Percentiles rank a stretch among this genome's conserved stretches.
phyloP scores from a whole-genome alignment of 2,113 vertebrate genomes.

The Microcebus jonahi region DNA sequence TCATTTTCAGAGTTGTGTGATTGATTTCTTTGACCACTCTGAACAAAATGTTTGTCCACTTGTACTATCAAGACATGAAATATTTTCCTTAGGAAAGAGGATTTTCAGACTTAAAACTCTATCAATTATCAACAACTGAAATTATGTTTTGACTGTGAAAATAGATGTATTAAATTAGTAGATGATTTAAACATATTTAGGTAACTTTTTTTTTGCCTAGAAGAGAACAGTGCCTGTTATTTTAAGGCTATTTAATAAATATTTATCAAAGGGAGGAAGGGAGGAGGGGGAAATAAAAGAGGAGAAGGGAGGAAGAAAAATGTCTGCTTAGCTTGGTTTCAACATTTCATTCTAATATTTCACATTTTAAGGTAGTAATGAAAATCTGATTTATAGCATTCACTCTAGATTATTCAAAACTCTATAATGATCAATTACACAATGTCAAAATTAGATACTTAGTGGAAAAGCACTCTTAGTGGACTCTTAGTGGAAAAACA shows the following conservation, averaged over 20 bases:
- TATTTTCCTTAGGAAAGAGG: background rate
- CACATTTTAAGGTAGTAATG: background rate
- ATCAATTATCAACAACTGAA: background rate
- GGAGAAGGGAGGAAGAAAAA: background rate
- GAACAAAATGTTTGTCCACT: background rate
- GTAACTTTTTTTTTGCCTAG: background rate
- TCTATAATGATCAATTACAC: constrained; percentile 21
- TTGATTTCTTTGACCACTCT: background rate
- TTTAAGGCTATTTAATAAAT: background rate
- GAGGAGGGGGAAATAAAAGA: background rate
- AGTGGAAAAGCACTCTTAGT: background rate
- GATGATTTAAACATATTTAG: background rate
- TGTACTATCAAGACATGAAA: background rate
- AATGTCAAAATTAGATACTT: constrained; percentile 59
- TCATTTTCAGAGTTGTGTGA: constrained; percentile 23
- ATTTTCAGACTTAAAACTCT: background rate
- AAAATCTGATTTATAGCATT: constrained; percentile 48
- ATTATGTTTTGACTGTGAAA: background rate
- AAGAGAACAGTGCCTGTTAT: background rate
- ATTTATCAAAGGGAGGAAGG: background rate
- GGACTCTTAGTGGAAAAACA: background rate
- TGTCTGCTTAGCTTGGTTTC: background rate
- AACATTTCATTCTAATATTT: background rate
- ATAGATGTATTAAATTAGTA: background rate
- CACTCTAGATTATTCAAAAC: background rate